Base-by-base conservation (phyloP, 1,140 invertebrate species). In the Rhyacophila brunnea region DNA sequence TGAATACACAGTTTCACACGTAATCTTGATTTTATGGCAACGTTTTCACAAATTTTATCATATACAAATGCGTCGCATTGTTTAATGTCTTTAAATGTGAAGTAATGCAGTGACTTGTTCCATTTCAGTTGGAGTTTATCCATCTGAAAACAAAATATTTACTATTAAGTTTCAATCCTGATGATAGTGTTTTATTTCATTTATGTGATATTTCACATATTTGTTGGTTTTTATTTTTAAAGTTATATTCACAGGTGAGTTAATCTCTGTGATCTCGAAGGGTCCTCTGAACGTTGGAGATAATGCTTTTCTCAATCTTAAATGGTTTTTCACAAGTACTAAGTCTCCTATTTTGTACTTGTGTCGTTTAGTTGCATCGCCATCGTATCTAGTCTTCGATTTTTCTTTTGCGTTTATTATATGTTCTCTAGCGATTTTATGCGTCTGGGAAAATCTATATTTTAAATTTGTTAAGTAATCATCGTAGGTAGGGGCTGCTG, bases 371-470 rank as follows among this genome's bases (percentile, higher is more conserved):
- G 61, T 64, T 6, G 52, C 14, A 11, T 67, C 65, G 56, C 64
- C 55, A 59, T 72, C 71, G 18, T 71, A 70, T 20, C 66, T 49
- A 18, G 45, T 56, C 61, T 71, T 71, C 2, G 64, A 67, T 51
- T 60, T 66, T 45, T 56, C 4, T 66, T 72, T 72, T 17, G 49
- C 42, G 32, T 45, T 56, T 47, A 36, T 35, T 15, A 36, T 36
- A 36, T 50, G 13, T 43, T 43, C 23, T 43, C 15, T 53, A 3
- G 71, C 71, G n/a, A 71, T 64, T 66, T 68, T 34, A 23, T 65
- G 65, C 9, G 64, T 58, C 18, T 66, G 59, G 23, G 68, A 58
- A 52, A 74, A 45, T 69, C 68, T 70, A 18, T 62, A 57, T 67
- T 70, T 62, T 32, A 74, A 44, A 10, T 69, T 47, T 10, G 38